Evolutionary conservation across 2,797 vertebrate species (phyloP), one percentile per base, ranked within the genome.

Genomic region (Columba guinea): DNA sequence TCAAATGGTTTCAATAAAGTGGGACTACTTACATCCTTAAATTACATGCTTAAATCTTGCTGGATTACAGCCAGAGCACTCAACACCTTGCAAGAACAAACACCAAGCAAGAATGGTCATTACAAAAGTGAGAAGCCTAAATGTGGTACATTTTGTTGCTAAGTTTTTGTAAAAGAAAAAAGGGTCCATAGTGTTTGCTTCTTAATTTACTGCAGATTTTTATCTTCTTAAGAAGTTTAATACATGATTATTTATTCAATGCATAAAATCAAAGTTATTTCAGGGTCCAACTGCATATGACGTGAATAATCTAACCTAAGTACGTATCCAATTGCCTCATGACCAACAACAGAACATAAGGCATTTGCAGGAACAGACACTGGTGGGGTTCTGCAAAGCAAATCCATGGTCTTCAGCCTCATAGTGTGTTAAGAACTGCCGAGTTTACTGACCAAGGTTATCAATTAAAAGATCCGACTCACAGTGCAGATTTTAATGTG

Each of bases 1-100:
- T 80, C 81, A 77, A 87, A 83, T 14, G 7, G 8, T 94, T 89
- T 92, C 75, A 75, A 79, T 87, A 62, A 58, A 95, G n/a, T 69
- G 37, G 23, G 35, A 90, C 68, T 60, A 52, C 18, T 84, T 55
- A 35, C 37, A 34, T 74, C 20, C 81, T 94, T 70, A 41, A 87
- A 48, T 86, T 86, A 37, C 32, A 73, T n/a, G 20, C 35, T 75
- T 88, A 78, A 84, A n/a, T 75, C 41, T 74, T 84, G 15, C 46
- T 92, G 70, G 32, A 84, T 71, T 84, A 39, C 9, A 78, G 49
- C 32, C 69, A 84, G 51, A 78, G 41, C 23, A 60, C 49, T 88
- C 44, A 65, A 62, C 24, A 80, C 56, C 56, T 93, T 74, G 23
- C 32, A 67, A 88, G 53, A 93, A 51, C 30, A 92, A 53, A 74